Evolutionary conservation across 64 coral and sea anemone genomes (phyloP).

Genomic region (Actinia tenebrosa): DNA sequence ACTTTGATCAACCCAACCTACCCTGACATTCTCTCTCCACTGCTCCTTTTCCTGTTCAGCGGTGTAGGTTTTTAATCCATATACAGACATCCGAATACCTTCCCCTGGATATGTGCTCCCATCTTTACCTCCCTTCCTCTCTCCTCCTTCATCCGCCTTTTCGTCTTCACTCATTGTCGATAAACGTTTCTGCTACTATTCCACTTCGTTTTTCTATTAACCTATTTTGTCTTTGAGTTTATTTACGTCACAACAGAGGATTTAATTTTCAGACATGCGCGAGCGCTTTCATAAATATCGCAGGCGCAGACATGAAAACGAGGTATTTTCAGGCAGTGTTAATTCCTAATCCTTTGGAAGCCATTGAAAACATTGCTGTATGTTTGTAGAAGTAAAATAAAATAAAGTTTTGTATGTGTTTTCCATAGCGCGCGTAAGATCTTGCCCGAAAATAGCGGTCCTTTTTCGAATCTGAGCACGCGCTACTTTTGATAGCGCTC

Average conservation of each 20-base stretch:
- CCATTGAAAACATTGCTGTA: too few species aligned
- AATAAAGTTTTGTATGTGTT: too few species aligned
- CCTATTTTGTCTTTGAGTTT: not conserved
- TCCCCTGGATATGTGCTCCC: not conserved
- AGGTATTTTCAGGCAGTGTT: too few species aligned
- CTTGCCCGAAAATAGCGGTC: too few species aligned
- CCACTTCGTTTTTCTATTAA: not conserved
- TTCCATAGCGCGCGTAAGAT: too few species aligned
- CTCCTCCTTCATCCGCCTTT: not conserved
- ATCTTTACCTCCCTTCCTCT: not conserved
- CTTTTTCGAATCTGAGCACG: too few species aligned
- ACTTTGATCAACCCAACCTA: slow-evolving; percentile 12
- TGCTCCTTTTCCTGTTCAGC: slow-evolving; percentile 88
- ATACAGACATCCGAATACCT: slow-evolving; percentile 44
- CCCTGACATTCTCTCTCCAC: slow-evolving; percentile 88
- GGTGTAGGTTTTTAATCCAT: slow-evolving; percentile 79
- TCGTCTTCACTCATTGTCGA: not conserved
- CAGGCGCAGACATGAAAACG: too few species aligned
- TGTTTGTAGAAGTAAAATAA: too few species aligned
- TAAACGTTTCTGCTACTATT: not conserved
- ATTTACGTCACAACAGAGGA: not conserved
- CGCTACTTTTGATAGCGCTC: too few species aligned
- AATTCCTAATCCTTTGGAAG: too few species aligned
- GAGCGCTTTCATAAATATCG: too few species aligned
- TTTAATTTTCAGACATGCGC: too few species aligned